These are phyloP conservation scores for Turnix velox DNA, from an alignment of 2,113 vertebrate species.

Conservation along the genomic window DNA sequence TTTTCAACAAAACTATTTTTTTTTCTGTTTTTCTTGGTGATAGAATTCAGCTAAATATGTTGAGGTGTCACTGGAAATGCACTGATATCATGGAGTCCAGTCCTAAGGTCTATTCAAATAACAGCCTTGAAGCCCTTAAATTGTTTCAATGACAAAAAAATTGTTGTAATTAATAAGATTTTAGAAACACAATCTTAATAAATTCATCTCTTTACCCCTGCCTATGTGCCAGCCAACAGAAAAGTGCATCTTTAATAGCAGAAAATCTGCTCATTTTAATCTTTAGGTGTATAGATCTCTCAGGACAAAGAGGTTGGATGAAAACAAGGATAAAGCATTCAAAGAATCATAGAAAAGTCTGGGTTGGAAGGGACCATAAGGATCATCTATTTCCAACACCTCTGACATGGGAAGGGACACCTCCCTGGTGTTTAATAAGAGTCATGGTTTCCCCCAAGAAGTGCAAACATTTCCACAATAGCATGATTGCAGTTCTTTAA, in stretches of 20 bases:
- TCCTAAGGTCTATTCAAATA: background rate
- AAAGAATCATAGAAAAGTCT: too few species aligned
- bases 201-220: background rate
- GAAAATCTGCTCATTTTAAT: background rate
- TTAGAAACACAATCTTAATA: background rate
- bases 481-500: background rate
- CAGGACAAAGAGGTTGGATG: background rate
- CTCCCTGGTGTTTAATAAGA: background rate
- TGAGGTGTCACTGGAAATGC: background rate
- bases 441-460: background rate
- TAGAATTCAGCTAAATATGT: background rate
- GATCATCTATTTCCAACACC: too few species aligned
- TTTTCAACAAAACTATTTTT: background rate
- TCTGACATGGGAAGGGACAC: too few species aligned
- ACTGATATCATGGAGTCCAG: background rate
- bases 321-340: background rate
- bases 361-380: too few species aligned
- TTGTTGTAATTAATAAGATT: background rate
- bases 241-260: background rate
- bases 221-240: background rate
- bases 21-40: background rate
- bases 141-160: background rate
- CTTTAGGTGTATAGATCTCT: background rate
- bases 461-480: accelerated
- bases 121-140: accelerated